Evolutionary conservation across 2,797 vertebrate species (phyloP), one percentile per base, ranked within the genome.

Genomic region (Mormyrus proboscirostris): DNA sequence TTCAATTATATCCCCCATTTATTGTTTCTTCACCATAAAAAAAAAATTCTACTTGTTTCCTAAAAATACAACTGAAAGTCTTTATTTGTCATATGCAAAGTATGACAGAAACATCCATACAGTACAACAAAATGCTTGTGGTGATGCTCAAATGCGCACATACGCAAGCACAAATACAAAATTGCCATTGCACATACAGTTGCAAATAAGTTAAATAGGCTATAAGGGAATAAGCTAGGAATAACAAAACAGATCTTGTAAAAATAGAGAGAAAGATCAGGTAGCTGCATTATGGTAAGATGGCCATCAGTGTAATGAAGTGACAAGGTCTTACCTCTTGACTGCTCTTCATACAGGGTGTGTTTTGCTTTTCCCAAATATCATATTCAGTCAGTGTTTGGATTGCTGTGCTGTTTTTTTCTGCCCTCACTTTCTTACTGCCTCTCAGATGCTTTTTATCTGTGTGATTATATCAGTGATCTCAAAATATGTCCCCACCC

Each of bases 401-500:
- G 22, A 33, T 29, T 86, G 44, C 12, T 25, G n/a, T 53, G 49
- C 2, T 25, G n/a, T n/a, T 25, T 65, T 65, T 29, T 2, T 65
- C 59, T 62, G 57, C 10, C 25, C 12, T 29, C 88, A 14, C 22
- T 82, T 47, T 57, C 29, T 59, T 55, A 16, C 8, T 4, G 19
- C 41, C 76, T 89, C 69, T 41, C 53, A 57, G 33, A 83, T 33
- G 16, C 33, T 88, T 87, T 90, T 88, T 89, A 73, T 84, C 89
- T 88, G 16, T 76, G 87, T 92, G 89, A 84, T 91, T 82, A 76
- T 82, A 69, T 89, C 50, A 49, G 88, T 91, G 49, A 89, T 41
- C 79, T 90, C 33, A 88, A 90, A 83, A 91, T 89, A 89, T 90
- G 88, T 92, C 92, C 92, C 92, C 91, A 91, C 69, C 91, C 91